Base-by-base conservation (phyloP, 2,888 invertebrate species). In the Macaria liturata region DNA sequence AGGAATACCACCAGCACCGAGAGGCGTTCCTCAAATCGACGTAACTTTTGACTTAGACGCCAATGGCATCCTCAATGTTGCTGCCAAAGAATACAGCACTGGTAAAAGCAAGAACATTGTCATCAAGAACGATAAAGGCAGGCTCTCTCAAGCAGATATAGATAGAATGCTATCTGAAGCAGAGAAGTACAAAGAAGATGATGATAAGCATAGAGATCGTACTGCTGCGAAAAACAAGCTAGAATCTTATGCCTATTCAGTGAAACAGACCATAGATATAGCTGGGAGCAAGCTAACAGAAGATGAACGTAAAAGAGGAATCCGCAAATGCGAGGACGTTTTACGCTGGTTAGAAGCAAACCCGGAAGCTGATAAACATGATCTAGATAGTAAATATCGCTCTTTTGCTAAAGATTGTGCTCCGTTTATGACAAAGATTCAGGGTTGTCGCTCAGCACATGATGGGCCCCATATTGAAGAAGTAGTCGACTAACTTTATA, bases 51-150 rank as follows among this genome's bases (percentile, higher is more conserved):
- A 96, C 74, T 81, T 96, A 62, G 96, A 96, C 69, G 95, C 95
- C 30, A 96, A 96, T 74, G 96, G 96, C 9, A 96, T 96, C 59
- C 84, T 97, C 56, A 97, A 97, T 74, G 97, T 98, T 0, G 94
- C 96, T 0, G 97, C 97, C 42, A 93, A 94, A 70, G 94, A 94
- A 58, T 93, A 93, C 69, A 92, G 93, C 58, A 93, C 93, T 0
- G 94, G 93, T 9, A 96, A 95, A 67, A 94, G 93, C 31, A 95
- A 94, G 78, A 95, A 95, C 70, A 96, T 97, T 60, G 94, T 95
- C 7, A 97, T 97, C 59, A 95, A 95, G 70, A 97, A 97, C 77
- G 96, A 97, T 82, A 96, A 96, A 78, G 96, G 96, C 0, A 92
- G 97, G 4, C 86, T 97, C 40, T 95, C 96, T 9, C 96, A 97